Base-by-base conservation (phyloP, 92 coral and sea anemone species). In the Palythoa heliodiscus region DNA sequence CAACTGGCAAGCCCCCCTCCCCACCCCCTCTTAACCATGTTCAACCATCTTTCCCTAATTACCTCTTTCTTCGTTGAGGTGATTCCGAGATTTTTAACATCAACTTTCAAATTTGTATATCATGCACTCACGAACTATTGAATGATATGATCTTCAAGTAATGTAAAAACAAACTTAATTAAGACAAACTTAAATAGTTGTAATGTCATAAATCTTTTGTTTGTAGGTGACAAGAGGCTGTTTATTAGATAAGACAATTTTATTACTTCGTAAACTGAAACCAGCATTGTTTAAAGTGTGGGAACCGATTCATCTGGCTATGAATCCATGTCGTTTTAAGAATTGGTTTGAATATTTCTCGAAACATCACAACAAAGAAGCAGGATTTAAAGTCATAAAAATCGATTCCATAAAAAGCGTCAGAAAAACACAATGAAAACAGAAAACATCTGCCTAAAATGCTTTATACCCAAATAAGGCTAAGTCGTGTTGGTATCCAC, bases 391-490 rank as follows among this genome's bases (percentile, higher is more conserved):
- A 37, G 16, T 25, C 73, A 69, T 6, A 16, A 29, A 7, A 69
- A 25, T 37, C 16, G 11, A 4, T 37, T 69, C 40, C 14, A 69
- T 25, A n/a, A 64, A n/a, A 19, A 64, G 70, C 19, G 7, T 1
- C 52, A 37, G 24, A 37, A 71, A 39, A 64, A 19, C 24, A 4
- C 5, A n/a, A 9, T n/a, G 25, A 23, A n/a, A 69, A 37, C 73
- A 2, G 39, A 10, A 4, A 29, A n/a, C 73, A 24, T 69, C 73
- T 69, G 40, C 39, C 35, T 12, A 37, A 69, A 25, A 4, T 29
- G 47, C 17, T 69, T 24, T 37, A 22, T 29, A 37, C 47, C 73
- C 73, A 69, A 69, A 69, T 25, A 69, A 69, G 73, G 73, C 73
- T 3, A 22, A 22, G 12, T 67, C 13, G 11, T 24, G 1, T 35